Evolutionary conservation across 2,888 invertebrate species (phyloP).

Genomic region (Conchocele bisecta): DNA sequence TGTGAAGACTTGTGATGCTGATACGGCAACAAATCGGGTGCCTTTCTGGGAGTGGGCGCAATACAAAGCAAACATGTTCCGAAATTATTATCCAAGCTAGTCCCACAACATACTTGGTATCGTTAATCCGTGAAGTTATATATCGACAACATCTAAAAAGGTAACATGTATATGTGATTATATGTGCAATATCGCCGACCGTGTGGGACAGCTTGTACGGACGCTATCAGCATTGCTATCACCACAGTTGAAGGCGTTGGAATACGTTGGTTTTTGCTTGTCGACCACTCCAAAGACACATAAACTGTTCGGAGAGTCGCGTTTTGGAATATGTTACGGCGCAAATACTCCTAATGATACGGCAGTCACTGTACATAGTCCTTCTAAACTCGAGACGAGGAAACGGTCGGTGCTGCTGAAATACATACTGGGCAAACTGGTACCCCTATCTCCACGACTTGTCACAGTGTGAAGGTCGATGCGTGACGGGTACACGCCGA

Average conservation of each 20-base stretch:
- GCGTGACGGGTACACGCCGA: slow-evolving; percentile 78
- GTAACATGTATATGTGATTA: too few species aligned
- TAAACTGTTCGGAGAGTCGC: slow-evolving; percentile 20
- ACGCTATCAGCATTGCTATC: slow-evolving; percentile 49
- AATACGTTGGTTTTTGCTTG: slow-evolving; percentile 69
- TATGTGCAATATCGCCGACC: too few species aligned
- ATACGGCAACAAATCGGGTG: too few species aligned
- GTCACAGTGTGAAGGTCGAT: slow-evolving; percentile 76
- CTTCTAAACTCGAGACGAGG: slow-evolving; percentile 55
- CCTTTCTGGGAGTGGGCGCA: too few species aligned
- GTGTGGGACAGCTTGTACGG: slow-evolving; percentile 30
- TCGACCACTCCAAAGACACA: slow-evolving; percentile 61
- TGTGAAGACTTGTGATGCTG: too few species aligned
- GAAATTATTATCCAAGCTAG: too few species aligned
- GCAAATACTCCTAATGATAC: slow-evolving; percentile 64
- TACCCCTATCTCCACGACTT: slow-evolving; percentile 50
- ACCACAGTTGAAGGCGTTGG: slow-evolving; percentile 60
- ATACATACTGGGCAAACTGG: slow-evolving; percentile 50
- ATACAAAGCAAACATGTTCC: too few species aligned
- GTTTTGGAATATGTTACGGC: slow-evolving; percentile 70
- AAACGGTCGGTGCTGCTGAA: slow-evolving; percentile 51
- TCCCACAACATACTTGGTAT: too few species aligned
- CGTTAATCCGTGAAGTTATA: too few species aligned
- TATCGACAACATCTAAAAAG: too few species aligned
- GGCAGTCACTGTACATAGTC: slow-evolving; percentile 60